Percentiles rank a stretch among this genome's conserved stretches.
These are phyloP conservation scores for Hylomyscus alleni DNA, from an alignment of 2,797 vertebrate species.

Conservation along the genomic window DNA sequence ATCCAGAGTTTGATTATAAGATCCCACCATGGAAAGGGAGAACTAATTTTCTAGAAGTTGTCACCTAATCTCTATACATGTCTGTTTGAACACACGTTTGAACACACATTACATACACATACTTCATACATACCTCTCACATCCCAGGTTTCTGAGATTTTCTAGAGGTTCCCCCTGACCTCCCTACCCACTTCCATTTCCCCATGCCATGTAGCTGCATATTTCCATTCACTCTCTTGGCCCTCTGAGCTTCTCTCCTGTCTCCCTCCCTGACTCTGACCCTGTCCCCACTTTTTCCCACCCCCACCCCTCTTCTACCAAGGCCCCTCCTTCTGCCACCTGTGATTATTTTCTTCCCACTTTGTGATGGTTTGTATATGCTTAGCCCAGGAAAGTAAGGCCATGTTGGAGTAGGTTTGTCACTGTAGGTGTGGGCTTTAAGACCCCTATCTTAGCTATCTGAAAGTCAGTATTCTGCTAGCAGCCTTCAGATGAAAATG, in stretches of 20 bases:
- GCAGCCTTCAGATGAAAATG: no score
- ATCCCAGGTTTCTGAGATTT: no score
- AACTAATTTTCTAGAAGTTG: not conserved
- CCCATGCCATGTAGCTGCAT: not conserved
- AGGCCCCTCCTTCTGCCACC: not conserved
- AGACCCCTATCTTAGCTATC: no score
- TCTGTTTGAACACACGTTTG: not conserved
- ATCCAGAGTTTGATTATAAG: not conserved
- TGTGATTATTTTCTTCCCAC: not conserved
- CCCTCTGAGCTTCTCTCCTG: not conserved
- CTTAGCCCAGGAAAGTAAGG: no score
- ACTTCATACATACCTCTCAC: no score
- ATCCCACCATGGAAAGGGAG: not conserved
- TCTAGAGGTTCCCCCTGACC: not conserved
- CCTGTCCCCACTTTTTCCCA: not conserved
- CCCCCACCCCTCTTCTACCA: no score
- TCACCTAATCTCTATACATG: not conserved
- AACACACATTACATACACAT: not conserved
- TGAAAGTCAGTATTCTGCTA: no score
- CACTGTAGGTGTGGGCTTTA: no score
- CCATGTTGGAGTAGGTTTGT: no score
- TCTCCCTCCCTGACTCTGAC: not conserved
- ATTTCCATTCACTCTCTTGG: not conserved
- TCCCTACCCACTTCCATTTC: fast-evolving
- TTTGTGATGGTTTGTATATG: no score